Evolutionary conservation across 2,888 invertebrate species (phyloP), one percentile per base, ranked within the genome.

Genomic region (Synergus umbraculus): DNA sequence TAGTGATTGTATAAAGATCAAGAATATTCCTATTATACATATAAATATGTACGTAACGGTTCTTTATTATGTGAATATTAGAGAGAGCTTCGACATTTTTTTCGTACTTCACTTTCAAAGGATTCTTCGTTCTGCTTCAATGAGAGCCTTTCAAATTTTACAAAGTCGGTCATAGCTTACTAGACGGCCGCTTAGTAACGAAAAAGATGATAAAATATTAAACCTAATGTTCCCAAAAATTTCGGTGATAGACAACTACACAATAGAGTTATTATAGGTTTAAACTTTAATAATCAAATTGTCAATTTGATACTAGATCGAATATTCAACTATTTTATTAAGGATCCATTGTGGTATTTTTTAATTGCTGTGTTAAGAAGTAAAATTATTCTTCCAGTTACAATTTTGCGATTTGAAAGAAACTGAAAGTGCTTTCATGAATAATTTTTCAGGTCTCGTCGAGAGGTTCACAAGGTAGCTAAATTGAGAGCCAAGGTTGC

Each of bases 341-440:
- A 9, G 1, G 9, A 58, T 58, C 1, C 2, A 18, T 58, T 18
- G 18, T 18, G 8, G 10, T 18, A 2, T 18, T 18, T 18, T 4
- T 18, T 4, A n/a, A 58, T 29, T 29, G 18, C 10, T 58, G 58
- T 18, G n/a, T n/a, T 58, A 2, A 58, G 9, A 9, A 37, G 29
- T 29, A 29, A 29, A 29, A 29, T 29, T 29, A 29, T 29, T 65
- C 41, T 49, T 69, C 69, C 49, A 37, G 49, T 69, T 49, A n/a
- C 18, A 43, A 65, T n/a, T 54, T 29, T 12, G 29, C 4, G 10
- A 29, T 63, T 73, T 10, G 15, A 18, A 73, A 18, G 54, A 73
- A 58, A 73, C 54, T 73, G 73, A 73, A 37, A 73, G 54, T 73
- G 54, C 73, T n/a, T n/a, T 73, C 41, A n/a, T 54, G 73, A 73